Evolutionary conservation across 2,113 vertebrate species (phyloP).

Genomic region (Psophia crepitans): DNA sequence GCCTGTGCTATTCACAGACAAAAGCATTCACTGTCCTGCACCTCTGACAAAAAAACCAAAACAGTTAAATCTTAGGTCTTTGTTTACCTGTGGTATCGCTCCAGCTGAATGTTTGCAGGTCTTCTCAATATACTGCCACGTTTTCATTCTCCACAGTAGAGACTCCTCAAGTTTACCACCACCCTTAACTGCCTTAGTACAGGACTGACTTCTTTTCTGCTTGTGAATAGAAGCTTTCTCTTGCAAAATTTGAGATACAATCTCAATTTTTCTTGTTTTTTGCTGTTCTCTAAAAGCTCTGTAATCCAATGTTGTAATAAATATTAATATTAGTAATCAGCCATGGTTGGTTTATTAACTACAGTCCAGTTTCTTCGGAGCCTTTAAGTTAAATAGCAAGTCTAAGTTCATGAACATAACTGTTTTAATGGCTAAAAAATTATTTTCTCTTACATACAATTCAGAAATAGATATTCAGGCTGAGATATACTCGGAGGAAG

Average conservation of each 20-base stretch:
- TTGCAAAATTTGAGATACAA: slow-evolving; percentile 76
- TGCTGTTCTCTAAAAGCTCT: slow-evolving; percentile 82
- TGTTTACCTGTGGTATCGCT: not conserved
- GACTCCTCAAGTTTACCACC: not conserved
- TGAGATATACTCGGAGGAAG: not conserved
- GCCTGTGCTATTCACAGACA: not conserved
- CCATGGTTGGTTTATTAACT: not conserved
- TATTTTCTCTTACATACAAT: not conserved
- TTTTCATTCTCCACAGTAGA: slow-evolving; percentile 19
- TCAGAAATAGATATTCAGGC: not conserved
- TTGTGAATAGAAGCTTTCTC: slow-evolving; percentile 70
- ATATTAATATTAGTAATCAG: not conserved
- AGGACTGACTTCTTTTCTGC: not conserved
- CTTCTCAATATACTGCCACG: slow-evolving; percentile 62
- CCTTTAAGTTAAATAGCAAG: not conserved
- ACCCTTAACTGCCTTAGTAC: not conserved
- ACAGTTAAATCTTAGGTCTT: too few species aligned
- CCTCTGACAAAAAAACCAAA: not conserved
- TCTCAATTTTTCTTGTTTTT: slow-evolving; percentile 78
- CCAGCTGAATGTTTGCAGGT: not conserved
- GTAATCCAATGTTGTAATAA: slow-evolving; percentile 31
- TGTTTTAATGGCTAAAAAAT: not conserved
- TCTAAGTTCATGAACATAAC: not conserved
- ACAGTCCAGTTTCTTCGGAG: not conserved
- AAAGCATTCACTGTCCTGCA: not conserved